These are phyloP conservation scores for Euproctis similis DNA, from an alignment of 2,888 invertebrate genomes.

Conservation along the genomic window DNA sequence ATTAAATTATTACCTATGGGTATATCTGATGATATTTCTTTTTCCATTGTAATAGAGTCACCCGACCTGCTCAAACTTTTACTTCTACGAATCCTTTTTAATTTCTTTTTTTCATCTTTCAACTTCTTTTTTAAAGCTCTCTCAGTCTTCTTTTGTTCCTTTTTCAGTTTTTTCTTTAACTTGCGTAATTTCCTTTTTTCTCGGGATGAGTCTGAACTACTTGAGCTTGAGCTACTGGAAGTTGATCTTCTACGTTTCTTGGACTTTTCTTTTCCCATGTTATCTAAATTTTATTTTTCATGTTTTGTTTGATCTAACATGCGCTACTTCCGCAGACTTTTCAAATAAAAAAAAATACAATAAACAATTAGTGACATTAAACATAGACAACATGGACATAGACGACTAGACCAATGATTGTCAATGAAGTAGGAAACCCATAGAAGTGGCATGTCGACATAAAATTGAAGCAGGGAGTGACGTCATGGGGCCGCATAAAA, in stretches of 20 bases:
- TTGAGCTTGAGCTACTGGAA: slow-evolving; percentile 46
- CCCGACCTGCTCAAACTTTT: slow-evolving; percentile 36
- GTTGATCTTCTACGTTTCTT: slow-evolving; percentile 51
- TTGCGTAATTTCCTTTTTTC: slow-evolving; percentile 71
- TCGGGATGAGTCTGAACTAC: slow-evolving; percentile 60
- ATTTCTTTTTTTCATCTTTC: slow-evolving; percentile 60
- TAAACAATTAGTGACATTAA: too few relatives aligned
- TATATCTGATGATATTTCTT: slow-evolving; percentile 48
- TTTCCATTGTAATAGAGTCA: slow-evolving; percentile 24
- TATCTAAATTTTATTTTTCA: too few relatives aligned
- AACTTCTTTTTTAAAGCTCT: slow-evolving; percentile 71
- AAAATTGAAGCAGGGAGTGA: too few relatives aligned
- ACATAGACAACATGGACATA: too few relatives aligned
- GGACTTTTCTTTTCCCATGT: slow-evolving; percentile 62
- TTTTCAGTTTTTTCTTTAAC: slow-evolving; percentile 72
- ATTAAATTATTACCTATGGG: slow-evolving; percentile 66
- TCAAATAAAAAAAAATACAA: too few relatives aligned
- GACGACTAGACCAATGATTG: too few relatives aligned
- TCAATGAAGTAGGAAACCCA: too few relatives aligned
- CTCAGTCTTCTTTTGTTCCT: slow-evolving; percentile 70
- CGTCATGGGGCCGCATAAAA: too few relatives aligned
- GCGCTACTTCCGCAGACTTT: too few relatives aligned
- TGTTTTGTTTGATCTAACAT: too few relatives aligned
- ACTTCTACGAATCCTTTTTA: slow-evolving; percentile 45
- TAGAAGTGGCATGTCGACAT: too few relatives aligned